Conservation (phyloP, 1,140 invertebrate genomes). For the Temnothorax longispinosus region DNA sequence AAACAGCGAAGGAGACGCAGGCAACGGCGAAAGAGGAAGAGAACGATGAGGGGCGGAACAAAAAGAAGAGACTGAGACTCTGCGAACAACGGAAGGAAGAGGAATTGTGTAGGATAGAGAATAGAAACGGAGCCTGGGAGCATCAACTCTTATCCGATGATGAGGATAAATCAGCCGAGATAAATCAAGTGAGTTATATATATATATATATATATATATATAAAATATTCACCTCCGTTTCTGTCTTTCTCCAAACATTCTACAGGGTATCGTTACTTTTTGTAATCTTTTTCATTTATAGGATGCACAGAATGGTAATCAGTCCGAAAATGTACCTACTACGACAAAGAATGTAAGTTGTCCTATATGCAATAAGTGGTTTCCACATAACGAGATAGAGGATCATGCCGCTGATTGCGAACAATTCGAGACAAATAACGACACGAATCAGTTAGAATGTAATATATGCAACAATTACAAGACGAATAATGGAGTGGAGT, state of each 20-base stretch:
- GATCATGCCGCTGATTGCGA: slow-evolving; percentile 76
- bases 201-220: too few relatives aligned
- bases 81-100: slow-evolving; percentile 18
- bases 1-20: slow-evolving; percentile 19
- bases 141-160: slow-evolving; percentile 23
- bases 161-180: background rate
- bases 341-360: slow-evolving; percentile 64
- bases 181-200: slow-evolving; percentile 19
- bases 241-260: background rate
- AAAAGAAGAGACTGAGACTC: slow-evolving; percentile 30
- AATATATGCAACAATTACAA: slow-evolving; percentile 66
- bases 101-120: background rate
- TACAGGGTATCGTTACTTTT: background rate
- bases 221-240: background rate
- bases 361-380: slow-evolving; percentile 77
- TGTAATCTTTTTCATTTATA: slow-evolving; percentile 30
- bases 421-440: slow-evolving; percentile 62
- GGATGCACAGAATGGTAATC: slow-evolving; percentile 6
- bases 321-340: slow-evolving; percentile 10
- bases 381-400: slow-evolving; percentile 70
- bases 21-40: slow-evolving; percentile 18
- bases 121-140: slow-evolving; percentile 41
- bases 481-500: slow-evolving; percentile 63
- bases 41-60: slow-evolving; percentile 16
- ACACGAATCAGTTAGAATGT: slow-evolving; percentile 57